A percentile compares a stretch with the other conserved stretches of the same genome.
These are phyloP conservation scores for Scarus forsteni DNA, from an alignment of 2,797 vertebrate species.

Conservation along the genomic window DNA sequence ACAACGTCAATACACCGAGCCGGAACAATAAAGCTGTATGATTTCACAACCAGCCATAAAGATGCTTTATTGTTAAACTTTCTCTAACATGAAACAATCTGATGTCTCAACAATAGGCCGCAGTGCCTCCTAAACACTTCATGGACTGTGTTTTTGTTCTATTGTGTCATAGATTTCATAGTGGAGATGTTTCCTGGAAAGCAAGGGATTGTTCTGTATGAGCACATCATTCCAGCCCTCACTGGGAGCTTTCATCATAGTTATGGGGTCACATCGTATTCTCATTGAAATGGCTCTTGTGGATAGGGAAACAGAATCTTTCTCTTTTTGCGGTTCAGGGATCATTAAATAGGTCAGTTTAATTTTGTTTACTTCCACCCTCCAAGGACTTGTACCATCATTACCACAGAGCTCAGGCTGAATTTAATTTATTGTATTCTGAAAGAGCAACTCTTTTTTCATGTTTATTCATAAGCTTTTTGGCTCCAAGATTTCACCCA, in stretches of 20 bases:
- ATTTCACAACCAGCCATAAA: conserved; percentile 49
- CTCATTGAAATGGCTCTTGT: conserved; percentile 36
- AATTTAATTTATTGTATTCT: conserved; percentile 25
- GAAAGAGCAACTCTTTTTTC: conserved; percentile 7
- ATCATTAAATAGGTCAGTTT: conserved; percentile 19
- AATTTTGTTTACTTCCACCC: conserved; percentile 22
- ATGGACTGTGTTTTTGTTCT: conserved; percentile 44
- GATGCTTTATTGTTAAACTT: conserved; percentile 47
- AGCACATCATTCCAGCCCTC: conserved; percentile 56
- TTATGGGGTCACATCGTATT: conserved; percentile 57
- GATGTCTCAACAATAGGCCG: conserved; percentile 44
- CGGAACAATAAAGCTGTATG: conserved; percentile 37
- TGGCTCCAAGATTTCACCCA: background rate
- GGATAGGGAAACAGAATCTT: conserved; percentile 24
- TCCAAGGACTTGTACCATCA: conserved; percentile 12
- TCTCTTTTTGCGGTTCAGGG: conserved; percentile 6
- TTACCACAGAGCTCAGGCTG: background rate
- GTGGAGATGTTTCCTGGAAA: conserved; percentile 59
- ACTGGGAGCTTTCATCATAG: conserved; percentile 55
- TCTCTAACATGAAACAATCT: conserved; percentile 56
- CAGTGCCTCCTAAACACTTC: conserved; percentile 41
- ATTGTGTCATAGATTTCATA: conserved; percentile 61
- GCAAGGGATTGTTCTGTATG: conserved; percentile 51
- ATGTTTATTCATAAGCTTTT: conserved; percentile 1
- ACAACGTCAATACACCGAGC: conserved; percentile 39